These are phyloP conservation scores for Periophthalmus magnuspinnatus DNA, from an alignment of 2,797 vertebrate species.

Conservation along the genomic window DNA sequence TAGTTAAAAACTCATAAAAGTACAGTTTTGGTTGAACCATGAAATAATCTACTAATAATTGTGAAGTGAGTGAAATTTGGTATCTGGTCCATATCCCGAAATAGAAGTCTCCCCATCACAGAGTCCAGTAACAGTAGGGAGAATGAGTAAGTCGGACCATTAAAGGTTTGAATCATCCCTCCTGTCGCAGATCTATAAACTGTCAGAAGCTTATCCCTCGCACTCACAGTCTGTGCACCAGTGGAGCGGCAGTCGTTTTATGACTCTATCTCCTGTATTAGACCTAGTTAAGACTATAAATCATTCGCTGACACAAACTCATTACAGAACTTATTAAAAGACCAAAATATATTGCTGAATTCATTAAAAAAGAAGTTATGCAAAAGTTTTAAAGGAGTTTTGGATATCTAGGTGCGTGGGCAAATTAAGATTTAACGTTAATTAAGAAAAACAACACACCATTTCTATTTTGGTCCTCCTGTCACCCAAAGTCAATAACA, in stretches of 20 bases:
- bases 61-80: neutral
- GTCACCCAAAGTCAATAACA: no score
- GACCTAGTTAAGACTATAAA: conserved; percentile 7
- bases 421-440: neutral
- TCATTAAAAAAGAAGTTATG: neutral
- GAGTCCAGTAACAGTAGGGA: neutral
- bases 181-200: conserved; percentile 12
- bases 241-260: conserved; percentile 3
- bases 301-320: conserved; percentile 6
- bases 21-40: no score
- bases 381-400: neutral
- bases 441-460: neutral
- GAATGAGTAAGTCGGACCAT: conserved; percentile 8
- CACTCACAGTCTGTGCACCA: neutral
- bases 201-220: conserved; percentile 5
- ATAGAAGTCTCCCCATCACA: neutral
- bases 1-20: no score
- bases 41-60: neutral
- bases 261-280: conserved; percentile 11
- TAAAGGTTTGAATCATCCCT: conserved; percentile 6
- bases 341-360: conserved; percentile 7
- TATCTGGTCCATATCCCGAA: neutral
- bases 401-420: neutral
- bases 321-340: conserved; percentile 9
- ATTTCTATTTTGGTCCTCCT: neutral